These are phyloP conservation scores for Chunga burmeisteri DNA, from an alignment of 2,113 vertebrate genomes.

Conservation along the genomic window DNA sequence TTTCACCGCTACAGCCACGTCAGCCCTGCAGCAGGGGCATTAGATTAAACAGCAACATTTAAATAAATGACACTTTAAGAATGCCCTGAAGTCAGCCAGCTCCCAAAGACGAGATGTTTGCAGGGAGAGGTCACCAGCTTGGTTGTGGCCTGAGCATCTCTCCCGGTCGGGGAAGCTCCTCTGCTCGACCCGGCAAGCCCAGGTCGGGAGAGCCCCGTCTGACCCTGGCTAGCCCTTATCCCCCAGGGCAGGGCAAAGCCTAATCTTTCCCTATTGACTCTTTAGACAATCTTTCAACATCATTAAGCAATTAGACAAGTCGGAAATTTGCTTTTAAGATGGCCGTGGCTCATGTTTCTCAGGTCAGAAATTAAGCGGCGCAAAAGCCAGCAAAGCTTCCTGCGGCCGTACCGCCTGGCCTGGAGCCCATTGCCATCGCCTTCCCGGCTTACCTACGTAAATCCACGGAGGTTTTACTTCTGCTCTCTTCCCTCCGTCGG, in stretches of 20 bases:
- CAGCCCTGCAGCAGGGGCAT: background rate
- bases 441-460: background rate
- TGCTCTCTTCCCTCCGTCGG: background rate
- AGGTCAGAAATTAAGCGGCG: background rate
- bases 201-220: background rate
- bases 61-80: background rate
- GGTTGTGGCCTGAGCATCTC: background rate
- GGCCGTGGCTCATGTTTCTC: accelerated
- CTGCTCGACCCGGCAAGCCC: background rate
- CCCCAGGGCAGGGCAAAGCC: background rate
- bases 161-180: background rate
- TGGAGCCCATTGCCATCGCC: accelerated
- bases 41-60: background rate
- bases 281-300: background rate
- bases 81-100: background rate
- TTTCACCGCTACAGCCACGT: background rate
- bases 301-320: background rate
- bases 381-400: background rate
- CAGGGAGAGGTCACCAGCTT: background rate
- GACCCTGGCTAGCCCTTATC: background rate
- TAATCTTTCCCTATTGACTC: background rate
- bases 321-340: background rate
- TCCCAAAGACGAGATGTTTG: background rate
- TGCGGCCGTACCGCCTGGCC: accelerated
- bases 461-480: accelerated